phyloP scores from a whole-genome alignment of 2,113 vertebrate species.

The Sterna hirundo region DNA sequence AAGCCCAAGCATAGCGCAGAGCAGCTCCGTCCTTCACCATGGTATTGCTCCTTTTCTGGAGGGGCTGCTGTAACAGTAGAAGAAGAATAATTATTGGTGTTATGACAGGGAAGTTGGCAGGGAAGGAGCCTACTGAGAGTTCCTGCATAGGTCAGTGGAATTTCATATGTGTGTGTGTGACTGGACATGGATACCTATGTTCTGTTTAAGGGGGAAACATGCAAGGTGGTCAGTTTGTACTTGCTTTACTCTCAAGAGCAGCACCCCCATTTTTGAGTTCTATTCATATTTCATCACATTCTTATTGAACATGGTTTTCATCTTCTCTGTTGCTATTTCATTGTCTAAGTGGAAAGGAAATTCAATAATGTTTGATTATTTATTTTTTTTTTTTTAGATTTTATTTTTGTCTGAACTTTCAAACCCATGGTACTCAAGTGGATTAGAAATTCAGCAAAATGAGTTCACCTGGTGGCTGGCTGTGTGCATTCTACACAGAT shows the following conservation, averaged over 20 bases:
- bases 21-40: background rate
- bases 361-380: background rate
- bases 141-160: background rate
- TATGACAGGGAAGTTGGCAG: background rate
- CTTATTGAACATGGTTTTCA: background rate
- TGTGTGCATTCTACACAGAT: background rate
- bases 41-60: background rate
- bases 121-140: background rate
- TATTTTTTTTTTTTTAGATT: background rate
- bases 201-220: background rate
- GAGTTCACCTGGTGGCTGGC: constrained; percentile 15
- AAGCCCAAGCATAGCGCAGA: background rate
- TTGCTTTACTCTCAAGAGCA: background rate
- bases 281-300: background rate
- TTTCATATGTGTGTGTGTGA: background rate
- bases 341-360: constrained; percentile 36
- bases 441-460: background rate
- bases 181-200: background rate
- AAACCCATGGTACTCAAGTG: background rate
- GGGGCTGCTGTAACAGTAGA: background rate
- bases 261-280: background rate
- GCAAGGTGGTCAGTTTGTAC: background rate
- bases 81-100: background rate
- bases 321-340: background rate
- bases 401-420: constrained; percentile 42